Percentiles rank a stretch among this genome's conserved stretches.
Conservation (phyloP, 2,797 vertebrate species). For the Geotrypetes seraphini region DNA sequence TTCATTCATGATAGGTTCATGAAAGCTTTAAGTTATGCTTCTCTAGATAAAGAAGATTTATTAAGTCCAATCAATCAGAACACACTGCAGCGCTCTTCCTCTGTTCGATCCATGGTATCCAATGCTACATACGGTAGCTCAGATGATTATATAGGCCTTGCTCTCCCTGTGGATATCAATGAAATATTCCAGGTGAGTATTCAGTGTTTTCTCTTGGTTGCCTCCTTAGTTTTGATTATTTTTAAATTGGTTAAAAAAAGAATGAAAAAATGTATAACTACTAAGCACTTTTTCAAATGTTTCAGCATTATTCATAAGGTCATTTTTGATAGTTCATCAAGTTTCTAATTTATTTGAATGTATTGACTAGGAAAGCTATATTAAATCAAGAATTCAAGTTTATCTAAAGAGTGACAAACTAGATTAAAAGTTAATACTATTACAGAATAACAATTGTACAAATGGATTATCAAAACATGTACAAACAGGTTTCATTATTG, state of each 20-base stretch:
- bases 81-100: slow-evolving; percentile 90
- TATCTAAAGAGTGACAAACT: too few species aligned
- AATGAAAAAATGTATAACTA: too few species aligned
- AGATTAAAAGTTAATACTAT: too few species aligned
- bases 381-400: too few species aligned
- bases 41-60: slow-evolving; percentile 93
- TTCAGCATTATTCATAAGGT: too few species aligned
- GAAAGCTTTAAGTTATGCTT: slow-evolving; percentile 95
- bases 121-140: slow-evolving; percentile 81
- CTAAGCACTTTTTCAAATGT: too few species aligned
- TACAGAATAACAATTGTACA: too few species aligned
- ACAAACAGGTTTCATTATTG: too few species aligned
- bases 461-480: too few species aligned
- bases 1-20: slow-evolving; percentile 70
- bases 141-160: slow-evolving; percentile 93
- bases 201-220: background rate
- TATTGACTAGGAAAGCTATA: too few species aligned
- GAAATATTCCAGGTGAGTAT: slow-evolving; percentile 81
- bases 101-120: slow-evolving; percentile 93
- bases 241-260: background rate
- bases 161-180: slow-evolving; percentile 86
- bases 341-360: too few species aligned
- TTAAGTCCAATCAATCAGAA: slow-evolving; percentile 95
- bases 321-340: too few species aligned
- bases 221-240: rapidly evolving